Base-by-base conservation (phyloP, 2,888 invertebrate genomes). In the Rhamnusium bicolor region DNA sequence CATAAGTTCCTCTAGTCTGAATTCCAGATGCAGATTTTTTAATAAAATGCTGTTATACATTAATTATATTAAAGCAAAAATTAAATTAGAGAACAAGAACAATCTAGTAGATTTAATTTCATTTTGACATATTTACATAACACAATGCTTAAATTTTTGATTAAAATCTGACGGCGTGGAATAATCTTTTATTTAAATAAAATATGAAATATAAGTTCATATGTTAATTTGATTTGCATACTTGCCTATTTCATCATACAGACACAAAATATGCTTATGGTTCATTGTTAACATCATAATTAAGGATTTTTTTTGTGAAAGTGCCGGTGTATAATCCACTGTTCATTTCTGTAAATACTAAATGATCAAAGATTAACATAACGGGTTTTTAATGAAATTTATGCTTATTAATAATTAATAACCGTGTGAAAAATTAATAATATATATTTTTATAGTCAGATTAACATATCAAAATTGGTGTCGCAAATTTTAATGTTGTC, bases 271-370 rank as follows among this genome's bases (percentile, higher is more conserved):
- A 40, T n/a, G 40, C n/a, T n/a, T 10, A n/a, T 40, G 40, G 40
- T 19, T 51, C 51, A 51, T 19, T 51, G 51, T 51, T 51, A 47
- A 47, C 47, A 47, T 47, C 47, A 51, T 51, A 51, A 51, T 51
- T 51, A 51, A 18, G 18, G n/a, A n/a, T 40, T 40, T 40, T 40
- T 51, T 51, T 5, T 5, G 19, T 51, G 51, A 51, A 19, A 51
- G 51, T 19, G 18, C 51, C 40, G n/a, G 19, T 14, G 8, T 16
- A 18, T 49, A 49, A 49, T 19, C 1, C 16, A 51, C 18, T 51
- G 19, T 51, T 51, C 19, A 51, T 19, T 18, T 51, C 18, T 51
- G 2, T 16, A 18, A 51, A 51, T 19, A 16, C 16, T 51, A 51
- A 51, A 51, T 16, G 16, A 7, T 18, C 51, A 51, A 51, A 51